Conservation (phyloP, 2,888 invertebrate genomes). For the Chaetogeoica ovagalla region DNA sequence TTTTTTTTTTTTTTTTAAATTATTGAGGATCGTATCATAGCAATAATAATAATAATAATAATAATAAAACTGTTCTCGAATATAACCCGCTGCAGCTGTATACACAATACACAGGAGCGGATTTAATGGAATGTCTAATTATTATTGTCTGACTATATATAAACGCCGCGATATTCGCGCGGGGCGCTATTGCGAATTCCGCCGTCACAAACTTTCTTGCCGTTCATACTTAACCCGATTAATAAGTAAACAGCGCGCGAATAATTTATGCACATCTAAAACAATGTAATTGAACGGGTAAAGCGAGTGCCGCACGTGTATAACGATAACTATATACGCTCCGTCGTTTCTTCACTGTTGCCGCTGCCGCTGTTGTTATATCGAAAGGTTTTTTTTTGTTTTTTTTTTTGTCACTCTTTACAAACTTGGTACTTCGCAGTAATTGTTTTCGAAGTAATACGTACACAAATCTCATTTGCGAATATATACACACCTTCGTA, state of each 20-base stretch:
- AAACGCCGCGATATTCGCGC: not conserved
- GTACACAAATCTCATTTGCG: constrained; percentile 22
- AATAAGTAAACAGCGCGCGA: constrained; percentile 42
- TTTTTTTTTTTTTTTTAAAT: too few species aligned
- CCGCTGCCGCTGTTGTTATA: too few species aligned
- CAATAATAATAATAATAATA: too few species aligned
- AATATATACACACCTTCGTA: not conserved
- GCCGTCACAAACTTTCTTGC: constrained; percentile 36
- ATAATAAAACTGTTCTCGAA: too few species aligned
- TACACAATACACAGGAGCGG: not conserved
- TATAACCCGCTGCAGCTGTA: not conserved
- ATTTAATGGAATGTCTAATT: constrained; percentile 43
- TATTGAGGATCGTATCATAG: too few species aligned
- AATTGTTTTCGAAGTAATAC: constrained; percentile 32
- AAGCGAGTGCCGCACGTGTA: constrained; percentile 6
- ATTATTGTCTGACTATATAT: not conserved
- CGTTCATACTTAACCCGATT: constrained; percentile 23
- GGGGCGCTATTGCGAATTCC: not conserved
- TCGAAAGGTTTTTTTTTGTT: too few species aligned
- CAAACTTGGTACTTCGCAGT: constrained; percentile 19
- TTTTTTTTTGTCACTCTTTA: too few species aligned
- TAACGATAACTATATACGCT: constrained; percentile 8
- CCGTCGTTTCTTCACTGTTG: too few species aligned
- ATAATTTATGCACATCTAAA: constrained; percentile 47
- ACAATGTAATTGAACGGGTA: constrained; percentile 47